Evolutionary conservation across 2,113 vertebrate species (phyloP).

Genomic region (Apeltes quadracus): DNA sequence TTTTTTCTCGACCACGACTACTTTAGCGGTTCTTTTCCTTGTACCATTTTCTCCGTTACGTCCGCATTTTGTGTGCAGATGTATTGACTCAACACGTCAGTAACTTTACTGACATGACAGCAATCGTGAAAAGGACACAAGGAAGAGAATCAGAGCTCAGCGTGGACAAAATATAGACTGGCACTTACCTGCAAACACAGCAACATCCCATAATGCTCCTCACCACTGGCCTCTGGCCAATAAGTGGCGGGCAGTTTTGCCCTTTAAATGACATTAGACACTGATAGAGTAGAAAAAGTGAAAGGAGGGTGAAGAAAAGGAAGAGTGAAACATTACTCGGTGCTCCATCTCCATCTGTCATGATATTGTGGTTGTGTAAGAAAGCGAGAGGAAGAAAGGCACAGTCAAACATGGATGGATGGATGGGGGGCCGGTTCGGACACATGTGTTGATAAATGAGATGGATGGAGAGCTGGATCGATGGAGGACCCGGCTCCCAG

Average conservation of each 20-base stretch:
- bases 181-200: slow-evolving; percentile 68
- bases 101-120: slow-evolving; percentile 2
- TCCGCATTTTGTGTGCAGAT: slow-evolving; percentile 21
- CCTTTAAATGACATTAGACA: slow-evolving; percentile 70
- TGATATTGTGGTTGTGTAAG: slow-evolving; percentile 60
- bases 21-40: slow-evolving; percentile 55
- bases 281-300: slow-evolving; percentile 65
- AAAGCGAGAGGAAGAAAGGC: slow-evolving; percentile 63
- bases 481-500: slow-evolving; percentile 27
- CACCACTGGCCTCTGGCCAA: slow-evolving; percentile 57
- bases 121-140: slow-evolving; percentile 44
- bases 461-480: slow-evolving; percentile 44
- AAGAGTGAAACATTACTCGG: slow-evolving; percentile 67
- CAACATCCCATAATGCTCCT: slow-evolving; percentile 54
- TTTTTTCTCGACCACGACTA: not conserved
- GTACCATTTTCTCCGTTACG: slow-evolving; percentile 47
- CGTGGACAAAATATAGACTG: slow-evolving; percentile 36
- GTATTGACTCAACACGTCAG: slow-evolving; percentile 21
- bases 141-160: slow-evolving; percentile 47
- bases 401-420: slow-evolving; percentile 67
- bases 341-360: slow-evolving; percentile 72
- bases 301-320: slow-evolving; percentile 63
- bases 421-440: slow-evolving; percentile 51
- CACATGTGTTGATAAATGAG: slow-evolving; percentile 62
- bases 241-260: slow-evolving; percentile 53